phyloP scores from a whole-genome alignment of 2,113 vertebrate species.

The Madoqua kirkii region DNA sequence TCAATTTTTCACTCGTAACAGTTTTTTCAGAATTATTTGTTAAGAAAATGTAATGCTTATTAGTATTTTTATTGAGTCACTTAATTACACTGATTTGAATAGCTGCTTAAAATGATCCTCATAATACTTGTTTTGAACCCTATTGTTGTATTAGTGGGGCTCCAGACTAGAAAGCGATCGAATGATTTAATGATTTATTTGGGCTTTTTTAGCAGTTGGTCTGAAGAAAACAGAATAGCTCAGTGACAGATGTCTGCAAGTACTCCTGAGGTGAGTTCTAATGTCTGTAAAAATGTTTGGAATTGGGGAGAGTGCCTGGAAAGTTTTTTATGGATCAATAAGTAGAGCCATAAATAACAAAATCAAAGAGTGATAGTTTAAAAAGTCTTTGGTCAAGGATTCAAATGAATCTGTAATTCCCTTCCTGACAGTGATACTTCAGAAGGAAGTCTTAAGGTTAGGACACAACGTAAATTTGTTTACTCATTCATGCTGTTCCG shows the following conservation, averaged over 20 bases:
- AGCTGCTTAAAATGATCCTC: neutral
- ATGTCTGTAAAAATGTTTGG: neutral
- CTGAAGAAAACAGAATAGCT: neutral
- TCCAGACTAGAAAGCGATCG: neutral
- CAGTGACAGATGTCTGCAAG: neutral
- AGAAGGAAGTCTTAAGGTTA: neutral
- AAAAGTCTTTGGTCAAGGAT: neutral
- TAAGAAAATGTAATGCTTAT: neutral
- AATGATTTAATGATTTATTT: neutral
- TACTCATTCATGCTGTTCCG: neutral
- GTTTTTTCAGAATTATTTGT: neutral
- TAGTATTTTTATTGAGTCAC: neutral
- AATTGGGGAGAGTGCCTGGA: neutral
- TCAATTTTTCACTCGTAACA: neutral
- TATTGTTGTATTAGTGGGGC: neutral
- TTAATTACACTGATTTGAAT: neutral
- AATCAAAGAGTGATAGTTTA: neutral
- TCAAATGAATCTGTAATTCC: neutral
- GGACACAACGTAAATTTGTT: neutral
- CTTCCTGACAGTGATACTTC: neutral
- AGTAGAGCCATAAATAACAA: neutral
- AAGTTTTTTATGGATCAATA: neutral
- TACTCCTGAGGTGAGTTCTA: constrained; percentile 29
- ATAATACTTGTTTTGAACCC: neutral
- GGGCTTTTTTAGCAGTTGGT: neutral